A percentile compares a stretch with the other conserved stretches of the same genome.
These are phyloP conservation scores for Leucophenga varia DNA, from an alignment of 1,140 invertebrate genomes.

Conservation along the genomic window DNA sequence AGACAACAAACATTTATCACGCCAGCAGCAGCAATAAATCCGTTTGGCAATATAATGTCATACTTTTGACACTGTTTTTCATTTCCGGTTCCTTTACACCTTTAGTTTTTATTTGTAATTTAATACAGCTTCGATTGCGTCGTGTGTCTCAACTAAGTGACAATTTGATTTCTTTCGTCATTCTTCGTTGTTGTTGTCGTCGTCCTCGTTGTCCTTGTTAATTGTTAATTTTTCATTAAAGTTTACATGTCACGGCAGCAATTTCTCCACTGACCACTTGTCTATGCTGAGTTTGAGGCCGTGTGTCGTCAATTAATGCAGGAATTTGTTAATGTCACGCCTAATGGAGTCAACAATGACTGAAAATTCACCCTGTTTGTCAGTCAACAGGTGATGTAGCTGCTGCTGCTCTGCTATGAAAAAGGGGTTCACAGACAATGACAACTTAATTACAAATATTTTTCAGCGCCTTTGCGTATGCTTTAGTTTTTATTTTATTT, in stretches of 20 bases:
- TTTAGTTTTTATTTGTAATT: constrained; percentile 41
- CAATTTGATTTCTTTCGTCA: constrained; percentile 48
- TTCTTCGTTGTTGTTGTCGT: too few species aligned
- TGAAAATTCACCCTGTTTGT: too few species aligned
- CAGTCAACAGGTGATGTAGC: constrained; percentile 42
- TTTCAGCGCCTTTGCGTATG: constrained; percentile 6
- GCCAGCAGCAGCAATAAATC: background rate
- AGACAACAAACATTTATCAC: constrained; percentile 21
- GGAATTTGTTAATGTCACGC: constrained; percentile 31
- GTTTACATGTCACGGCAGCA: constrained; percentile 29
- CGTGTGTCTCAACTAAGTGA: constrained; percentile 49
- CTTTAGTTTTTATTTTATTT: constrained; percentile 1
- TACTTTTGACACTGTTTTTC: constrained; percentile 21
- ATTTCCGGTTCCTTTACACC: constrained; percentile 23
- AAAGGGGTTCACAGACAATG: too few species aligned
- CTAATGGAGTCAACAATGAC: constrained; percentile 17
- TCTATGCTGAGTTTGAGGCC: constrained; percentile 23
- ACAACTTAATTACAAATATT: too few species aligned
- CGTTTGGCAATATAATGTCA: constrained; percentile 24
- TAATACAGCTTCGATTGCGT: constrained; percentile 27
- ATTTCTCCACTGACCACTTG: too few species aligned
- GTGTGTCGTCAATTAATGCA: constrained; percentile 45
- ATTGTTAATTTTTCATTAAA: constrained; percentile 51
- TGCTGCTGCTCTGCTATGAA: too few species aligned
- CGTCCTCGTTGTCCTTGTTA: too few species aligned